A percentile compares a stretch with the other conserved stretches of the same genome.
phyloP scores from a whole-genome alignment of 2,888 invertebrate genomes.

The Ectemnius continuus region DNA sequence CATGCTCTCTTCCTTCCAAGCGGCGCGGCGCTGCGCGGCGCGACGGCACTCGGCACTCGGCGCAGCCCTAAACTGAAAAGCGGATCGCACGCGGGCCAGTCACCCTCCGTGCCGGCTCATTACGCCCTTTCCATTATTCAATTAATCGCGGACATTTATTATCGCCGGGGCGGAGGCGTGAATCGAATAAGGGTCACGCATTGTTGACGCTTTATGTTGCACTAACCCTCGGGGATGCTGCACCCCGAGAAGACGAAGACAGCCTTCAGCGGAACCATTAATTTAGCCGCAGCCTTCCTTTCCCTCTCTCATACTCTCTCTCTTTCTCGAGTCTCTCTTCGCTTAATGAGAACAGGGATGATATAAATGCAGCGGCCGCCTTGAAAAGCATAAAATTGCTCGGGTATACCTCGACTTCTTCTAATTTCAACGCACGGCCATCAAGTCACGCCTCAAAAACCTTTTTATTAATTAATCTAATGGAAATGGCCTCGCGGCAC shows the following conservation, averaged over 20 bases:
- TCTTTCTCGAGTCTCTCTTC: neutral
- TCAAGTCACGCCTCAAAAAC: slow-evolving; percentile 54
- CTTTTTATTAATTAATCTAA: slow-evolving; percentile 67
- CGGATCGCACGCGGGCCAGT: slow-evolving; percentile 12
- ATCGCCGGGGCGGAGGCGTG: slow-evolving; percentile 59
- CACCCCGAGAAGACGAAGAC: slow-evolving; percentile 1
- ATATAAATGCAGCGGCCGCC: slow-evolving; percentile 21
- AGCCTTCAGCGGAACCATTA: neutral
- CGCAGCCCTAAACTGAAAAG: slow-evolving; percentile 50
- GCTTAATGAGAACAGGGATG: neutral
- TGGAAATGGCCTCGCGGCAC: slow-evolving; percentile 31
- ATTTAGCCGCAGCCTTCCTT: neutral
- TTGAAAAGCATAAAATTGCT: slow-evolving; percentile 54
- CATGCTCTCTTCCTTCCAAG: slow-evolving; percentile 20
- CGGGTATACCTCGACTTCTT: slow-evolving; percentile 41
- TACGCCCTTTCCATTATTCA: slow-evolving; percentile 72
- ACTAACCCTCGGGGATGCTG: slow-evolving; percentile 45
- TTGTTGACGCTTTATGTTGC: slow-evolving; percentile 65
- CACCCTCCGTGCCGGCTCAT: slow-evolving; percentile 59
- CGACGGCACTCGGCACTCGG: slow-evolving; percentile 27
- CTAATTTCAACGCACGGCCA: slow-evolving; percentile 61
- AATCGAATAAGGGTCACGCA: slow-evolving; percentile 69
- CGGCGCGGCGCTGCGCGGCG: slow-evolving; percentile 6
- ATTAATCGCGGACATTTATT: slow-evolving; percentile 73
- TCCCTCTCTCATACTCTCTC: neutral